Conservation (phyloP, 2,797 vertebrate species). For the Parauchenoglanis punctatus region DNA sequence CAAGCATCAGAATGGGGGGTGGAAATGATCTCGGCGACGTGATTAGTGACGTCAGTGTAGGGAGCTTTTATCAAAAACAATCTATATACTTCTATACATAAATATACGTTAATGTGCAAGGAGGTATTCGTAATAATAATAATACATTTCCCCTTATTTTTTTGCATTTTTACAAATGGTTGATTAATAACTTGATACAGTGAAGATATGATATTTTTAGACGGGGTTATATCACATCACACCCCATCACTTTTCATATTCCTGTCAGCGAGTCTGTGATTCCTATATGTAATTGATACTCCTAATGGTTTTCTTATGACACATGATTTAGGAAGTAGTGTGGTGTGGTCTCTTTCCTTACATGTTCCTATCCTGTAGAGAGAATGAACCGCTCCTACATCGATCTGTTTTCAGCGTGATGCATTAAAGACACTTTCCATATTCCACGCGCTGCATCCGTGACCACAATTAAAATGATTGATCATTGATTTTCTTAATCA, state of each 20-base stretch:
- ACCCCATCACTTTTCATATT: background rate
- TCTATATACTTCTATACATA: too few species aligned
- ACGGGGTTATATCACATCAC: background rate
- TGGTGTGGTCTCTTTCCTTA: background rate
- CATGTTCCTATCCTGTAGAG: background rate
- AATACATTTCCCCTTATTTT: too few species aligned
- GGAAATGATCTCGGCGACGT: background rate
- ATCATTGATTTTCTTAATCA: slow-evolving; percentile 59
- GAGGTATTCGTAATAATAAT: too few species aligned
- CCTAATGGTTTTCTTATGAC: background rate
- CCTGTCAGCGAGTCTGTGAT: background rate
- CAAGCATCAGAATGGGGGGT: background rate
- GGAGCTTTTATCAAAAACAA: too few species aligned
- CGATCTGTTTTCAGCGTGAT: slow-evolving; percentile 47
- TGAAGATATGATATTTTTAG: background rate
- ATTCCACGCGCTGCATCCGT: slow-evolving; percentile 43
- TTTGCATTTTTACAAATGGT: too few species aligned
- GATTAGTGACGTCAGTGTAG: background rate
- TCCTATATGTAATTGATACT: background rate
- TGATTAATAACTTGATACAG: background rate
- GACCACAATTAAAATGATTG: slow-evolving; percentile 64
- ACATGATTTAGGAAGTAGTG: too few species aligned
- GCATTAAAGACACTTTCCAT: slow-evolving; percentile 45
- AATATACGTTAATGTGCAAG: too few species aligned
- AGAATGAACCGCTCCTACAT: slow-evolving; percentile 24